phyloP scores from a whole-genome alignment of 2,113 vertebrate species.

The Uria lomvia region DNA sequence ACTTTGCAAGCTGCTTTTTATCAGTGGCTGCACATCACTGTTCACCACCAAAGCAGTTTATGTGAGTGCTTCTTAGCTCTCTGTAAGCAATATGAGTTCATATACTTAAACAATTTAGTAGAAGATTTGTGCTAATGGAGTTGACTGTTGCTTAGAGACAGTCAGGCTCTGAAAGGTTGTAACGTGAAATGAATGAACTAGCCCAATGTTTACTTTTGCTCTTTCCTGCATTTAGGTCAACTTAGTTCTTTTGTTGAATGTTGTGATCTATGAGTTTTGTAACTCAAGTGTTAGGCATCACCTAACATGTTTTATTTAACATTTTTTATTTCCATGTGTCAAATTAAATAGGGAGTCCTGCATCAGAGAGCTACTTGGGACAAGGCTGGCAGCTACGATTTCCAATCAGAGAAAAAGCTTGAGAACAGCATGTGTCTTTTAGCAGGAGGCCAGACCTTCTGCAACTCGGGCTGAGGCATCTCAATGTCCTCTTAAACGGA shows the following conservation, averaged over 20 bases:
- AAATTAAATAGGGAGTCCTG: not conserved
- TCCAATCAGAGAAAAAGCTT: not conserved
- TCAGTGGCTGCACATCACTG: not conserved
- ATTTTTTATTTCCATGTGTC: not conserved
- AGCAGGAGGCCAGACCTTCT: not conserved
- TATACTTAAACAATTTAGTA: conserved; percentile 5
- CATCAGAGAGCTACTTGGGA: not conserved
- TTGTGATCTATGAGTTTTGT: not conserved
- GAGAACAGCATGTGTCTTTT: not conserved
- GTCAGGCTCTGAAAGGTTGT: not conserved
- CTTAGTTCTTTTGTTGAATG: not conserved
- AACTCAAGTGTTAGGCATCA: not conserved
- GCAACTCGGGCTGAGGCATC: not conserved
- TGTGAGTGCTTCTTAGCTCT: not conserved
- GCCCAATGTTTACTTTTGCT: not conserved
- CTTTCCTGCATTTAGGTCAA: not conserved
- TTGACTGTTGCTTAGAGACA: conserved; percentile 23
- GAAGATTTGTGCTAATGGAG: not conserved
- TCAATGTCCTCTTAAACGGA: conserved; percentile 8
- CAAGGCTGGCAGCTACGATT: not conserved
- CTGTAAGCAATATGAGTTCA: not conserved
- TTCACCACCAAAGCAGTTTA: not conserved
- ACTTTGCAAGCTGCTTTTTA: not conserved
- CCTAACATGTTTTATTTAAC: not conserved
- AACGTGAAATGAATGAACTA: not conserved